These are phyloP conservation scores for Hylomyscus alleni DNA, from an alignment of 2,797 vertebrate species.

Conservation along the genomic window DNA sequence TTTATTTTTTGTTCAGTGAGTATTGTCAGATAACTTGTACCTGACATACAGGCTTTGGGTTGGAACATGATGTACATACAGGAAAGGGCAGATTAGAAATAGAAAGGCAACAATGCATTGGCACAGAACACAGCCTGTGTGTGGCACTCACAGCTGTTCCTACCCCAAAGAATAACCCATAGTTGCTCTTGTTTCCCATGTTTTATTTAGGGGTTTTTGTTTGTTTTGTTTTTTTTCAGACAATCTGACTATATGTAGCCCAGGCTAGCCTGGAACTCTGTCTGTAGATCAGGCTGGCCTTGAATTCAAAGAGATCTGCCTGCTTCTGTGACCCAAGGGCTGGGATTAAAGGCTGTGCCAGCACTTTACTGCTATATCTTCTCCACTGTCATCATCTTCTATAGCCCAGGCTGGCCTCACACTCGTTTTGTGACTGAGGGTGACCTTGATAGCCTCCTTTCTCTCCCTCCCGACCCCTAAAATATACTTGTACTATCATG, in stretches of 20 bases:
- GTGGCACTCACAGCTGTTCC: neutral
- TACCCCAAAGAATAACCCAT: neutral
- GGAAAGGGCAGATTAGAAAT: neutral
- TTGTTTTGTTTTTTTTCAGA: neutral
- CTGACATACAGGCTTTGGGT: neutral
- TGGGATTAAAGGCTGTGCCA: neutral
- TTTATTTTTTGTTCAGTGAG: neutral
- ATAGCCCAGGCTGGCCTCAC: neutral
- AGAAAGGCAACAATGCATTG: no score
- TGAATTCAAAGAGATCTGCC: neutral
- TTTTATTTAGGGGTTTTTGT: neutral
- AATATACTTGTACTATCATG: neutral
- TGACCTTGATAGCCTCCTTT: neutral
- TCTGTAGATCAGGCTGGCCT: neutral
- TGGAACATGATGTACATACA: neutral
- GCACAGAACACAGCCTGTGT: no score
- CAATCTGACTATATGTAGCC: neutral
- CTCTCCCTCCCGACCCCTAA: neutral
- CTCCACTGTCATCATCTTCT: neutral
- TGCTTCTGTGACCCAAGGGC: neutral
- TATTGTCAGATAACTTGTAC: neutral
- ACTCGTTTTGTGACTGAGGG: neutral
- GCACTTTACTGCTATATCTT: neutral
- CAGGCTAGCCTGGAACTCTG: neutral
- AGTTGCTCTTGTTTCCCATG: neutral